Evolutionary conservation across 2,888 invertebrate genomes (phyloP), one percentile per base, ranked within the genome.

Genomic region (Callimorpha dominula): DNA sequence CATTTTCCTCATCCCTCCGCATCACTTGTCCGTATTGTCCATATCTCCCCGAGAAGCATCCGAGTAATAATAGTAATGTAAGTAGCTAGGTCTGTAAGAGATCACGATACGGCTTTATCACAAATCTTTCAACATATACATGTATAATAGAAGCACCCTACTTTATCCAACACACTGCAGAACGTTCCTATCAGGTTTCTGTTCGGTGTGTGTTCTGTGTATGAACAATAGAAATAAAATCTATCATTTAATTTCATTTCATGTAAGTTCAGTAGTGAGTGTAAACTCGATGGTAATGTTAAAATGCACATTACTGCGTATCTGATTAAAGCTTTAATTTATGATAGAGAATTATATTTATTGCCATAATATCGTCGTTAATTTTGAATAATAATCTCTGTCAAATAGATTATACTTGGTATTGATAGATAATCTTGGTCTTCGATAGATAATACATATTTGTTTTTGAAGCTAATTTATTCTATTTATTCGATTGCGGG

Each of bases 261-360:
- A 31, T 20, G 11, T 0, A 31, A 31, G 31, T 31, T 60, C 31
- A 14, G 31, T 31, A 14, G 6, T 15, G 7, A 52, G 17, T 12
- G 14, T 60, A 14, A 60, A 60, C 14, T 14, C 7, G 4, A 31
- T 6, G 60, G 6, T 60, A 14, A 31, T 12, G 60, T 14, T 31
- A 31, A 50, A 17, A 40, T 2, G 17, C 20, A 17, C 15, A 5
- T 49, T 49, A 65, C 43, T 42, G 17, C 67, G 42, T 54, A 67
- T 20, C 17, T 65, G 42, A 67, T 52, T 54, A 42, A 14, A 4
- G 4, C 11, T 12, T 12, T 67, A 42, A 31, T 60, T 68, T 68
- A 68, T 31, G 46, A 60, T 14, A 31, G 60, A 31, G 46, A 46
- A 68, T 68, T 68, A 68, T 31, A 17, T 68, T 46, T 68, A 68